Evolutionary conservation across 2,888 invertebrate genomes (phyloP), one percentile per base, ranked within the genome.

Genomic region (Elaeidobius kamerunicus): DNA sequence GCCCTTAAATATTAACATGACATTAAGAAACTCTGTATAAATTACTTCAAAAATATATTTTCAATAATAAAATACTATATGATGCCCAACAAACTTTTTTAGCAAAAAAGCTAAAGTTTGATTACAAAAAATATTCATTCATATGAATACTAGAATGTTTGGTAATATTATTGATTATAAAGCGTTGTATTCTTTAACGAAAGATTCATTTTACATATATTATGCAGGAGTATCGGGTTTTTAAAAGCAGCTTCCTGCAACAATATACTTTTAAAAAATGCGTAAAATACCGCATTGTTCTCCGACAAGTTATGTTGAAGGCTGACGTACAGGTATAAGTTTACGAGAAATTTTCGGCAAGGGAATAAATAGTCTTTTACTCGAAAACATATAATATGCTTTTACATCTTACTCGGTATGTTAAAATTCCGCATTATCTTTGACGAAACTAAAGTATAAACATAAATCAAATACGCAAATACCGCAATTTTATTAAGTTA

Each of bases 91-190:
- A n/a, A n/a, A n/a, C n/a, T n/a, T n/a, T n/a, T n/a, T n/a, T n/a
- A n/a, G n/a, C n/a, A n/a, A n/a, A n/a, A n/a, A n/a, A n/a, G n/a
- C n/a, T n/a, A n/a, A n/a, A n/a, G n/a, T n/a, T n/a, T n/a, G n/a
- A n/a, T n/a, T n/a, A n/a, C n/a, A n/a, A n/a, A n/a, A n/a, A n/a
- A n/a, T n/a, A n/a, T n/a, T n/a, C n/a, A n/a, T n/a, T n/a, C n/a
- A n/a, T n/a, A n/a, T n/a, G n/a, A n/a, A n/a, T n/a, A n/a, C 19
- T 41, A 28, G 41, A 52, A 34, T 51, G 46, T 51, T 51, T 55
- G 49, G 55, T 55, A 52, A 49, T 52, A 56, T 54, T 54, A 54
- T 54, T 49, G 54, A 54, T 56, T 52, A 56, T 56, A 56, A 52
- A 56, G 52, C 56, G 52, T 56, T 56, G 56, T 56, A 42, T 41